phyloP scores from a whole-genome alignment of 1,140 invertebrate genomes.

The Ericerus pela region DNA sequence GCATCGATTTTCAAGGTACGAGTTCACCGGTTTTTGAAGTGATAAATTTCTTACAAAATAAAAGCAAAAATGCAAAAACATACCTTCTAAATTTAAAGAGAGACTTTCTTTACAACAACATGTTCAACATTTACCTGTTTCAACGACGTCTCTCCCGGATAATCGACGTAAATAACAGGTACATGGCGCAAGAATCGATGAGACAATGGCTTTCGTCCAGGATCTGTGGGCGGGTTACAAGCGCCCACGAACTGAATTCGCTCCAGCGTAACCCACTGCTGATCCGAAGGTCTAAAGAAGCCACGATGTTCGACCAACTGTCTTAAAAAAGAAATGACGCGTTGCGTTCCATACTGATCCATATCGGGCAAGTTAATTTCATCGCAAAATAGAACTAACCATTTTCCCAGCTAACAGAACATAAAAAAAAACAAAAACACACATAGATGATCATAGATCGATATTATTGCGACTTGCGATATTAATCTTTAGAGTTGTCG shows the following conservation, averaged over 20 bases:
- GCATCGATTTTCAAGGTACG: too few species aligned
- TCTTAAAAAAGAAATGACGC: constrained; percentile 94
- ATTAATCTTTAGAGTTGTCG: not conserved
- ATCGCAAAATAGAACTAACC: constrained; percentile 99
- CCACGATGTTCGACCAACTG: constrained; percentile 92
- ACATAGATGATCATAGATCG: too few species aligned
- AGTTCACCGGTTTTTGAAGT: too few species aligned
- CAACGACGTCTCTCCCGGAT: constrained; percentile 92
- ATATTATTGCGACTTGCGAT: too few species aligned
- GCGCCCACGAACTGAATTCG: constrained; percentile 99
- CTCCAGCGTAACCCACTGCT: constrained; percentile 92
- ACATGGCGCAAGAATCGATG: constrained; percentile 88
- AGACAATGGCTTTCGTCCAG: constrained; percentile 91
- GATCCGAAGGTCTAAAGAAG: constrained; percentile 79
- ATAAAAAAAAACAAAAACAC: constrained; percentile 14
- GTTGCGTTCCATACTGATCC: constrained; percentile 95
- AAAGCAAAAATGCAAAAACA: too few species aligned
- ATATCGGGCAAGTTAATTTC: constrained; percentile 99
- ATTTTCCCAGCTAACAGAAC: constrained; percentile 73
- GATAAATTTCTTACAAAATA: too few species aligned
- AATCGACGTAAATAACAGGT: constrained; percentile 98
- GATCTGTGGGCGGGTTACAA: constrained; percentile 99
- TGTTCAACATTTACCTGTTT: constrained; percentile 62
- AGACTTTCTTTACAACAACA: too few species aligned
- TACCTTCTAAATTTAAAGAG: too few species aligned